Percentiles rank a stretch among this genome's conserved stretches.
Conservation (phyloP, 1,140 invertebrate genomes). For the Heliconius congener region DNA sequence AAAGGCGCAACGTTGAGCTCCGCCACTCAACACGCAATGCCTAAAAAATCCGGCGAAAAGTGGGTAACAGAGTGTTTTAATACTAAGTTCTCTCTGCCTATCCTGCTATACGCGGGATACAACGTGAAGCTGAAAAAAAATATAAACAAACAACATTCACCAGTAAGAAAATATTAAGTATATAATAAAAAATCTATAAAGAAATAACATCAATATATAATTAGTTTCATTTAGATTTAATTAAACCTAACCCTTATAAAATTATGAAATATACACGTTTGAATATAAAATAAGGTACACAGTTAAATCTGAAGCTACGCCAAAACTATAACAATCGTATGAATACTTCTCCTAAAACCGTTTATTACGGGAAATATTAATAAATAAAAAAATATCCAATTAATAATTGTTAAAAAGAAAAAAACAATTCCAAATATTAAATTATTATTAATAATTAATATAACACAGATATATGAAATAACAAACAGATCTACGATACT, state of each 20-base stretch:
- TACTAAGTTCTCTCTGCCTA: too few relatives aligned
- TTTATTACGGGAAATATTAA: slow-evolving; percentile 51
- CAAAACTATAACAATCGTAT: slow-evolving; percentile 45
- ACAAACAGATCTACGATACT: slow-evolving; percentile 41
- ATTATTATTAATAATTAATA: slow-evolving; percentile 10
- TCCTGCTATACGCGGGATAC: neutral
- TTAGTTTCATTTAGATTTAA: neutral
- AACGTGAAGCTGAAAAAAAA: neutral
- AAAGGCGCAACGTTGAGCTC: too few relatives aligned
- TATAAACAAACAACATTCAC: neutral
- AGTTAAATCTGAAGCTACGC: slow-evolving; percentile 5
- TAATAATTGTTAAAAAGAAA: slow-evolving; percentile 33
- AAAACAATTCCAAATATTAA: slow-evolving; percentile 31
- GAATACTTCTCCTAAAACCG: slow-evolving; percentile 52
- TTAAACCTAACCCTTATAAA: neutral
- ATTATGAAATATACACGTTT: neutral
- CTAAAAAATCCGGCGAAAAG: too few relatives aligned
- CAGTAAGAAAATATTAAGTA: too few relatives aligned
- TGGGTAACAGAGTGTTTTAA: too few relatives aligned
- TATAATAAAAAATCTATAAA: too few relatives aligned
- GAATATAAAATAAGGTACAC: too few relatives aligned
- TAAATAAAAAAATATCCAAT: slow-evolving; percentile 45
- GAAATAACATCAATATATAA: too few relatives aligned
- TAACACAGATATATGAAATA: slow-evolving; percentile 29
- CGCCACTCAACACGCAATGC: too few relatives aligned